These are phyloP conservation scores for Motacilla alba DNA, from an alignment of 2,113 vertebrate species.

Conservation along the genomic window DNA sequence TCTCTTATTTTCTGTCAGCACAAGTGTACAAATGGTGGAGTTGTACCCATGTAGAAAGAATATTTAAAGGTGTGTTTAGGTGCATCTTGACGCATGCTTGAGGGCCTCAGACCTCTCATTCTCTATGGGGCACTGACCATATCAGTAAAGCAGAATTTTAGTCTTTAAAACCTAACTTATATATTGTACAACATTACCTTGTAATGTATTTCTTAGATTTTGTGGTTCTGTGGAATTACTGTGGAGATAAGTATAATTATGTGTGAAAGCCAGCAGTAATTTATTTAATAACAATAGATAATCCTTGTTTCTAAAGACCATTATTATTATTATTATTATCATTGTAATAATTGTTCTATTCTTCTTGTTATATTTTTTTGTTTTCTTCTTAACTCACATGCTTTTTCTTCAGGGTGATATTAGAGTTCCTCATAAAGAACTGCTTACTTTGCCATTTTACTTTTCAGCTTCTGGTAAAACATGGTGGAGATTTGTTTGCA, in stretches of 20 bases:
- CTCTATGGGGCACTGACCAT: not conserved
- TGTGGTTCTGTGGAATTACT: not conserved
- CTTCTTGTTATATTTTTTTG: not conserved
- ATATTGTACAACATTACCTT: not conserved
- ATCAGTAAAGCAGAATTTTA: not conserved
- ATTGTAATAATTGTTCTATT: not conserved
- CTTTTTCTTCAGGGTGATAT: not conserved
- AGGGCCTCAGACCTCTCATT: not conserved
- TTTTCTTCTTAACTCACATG: not conserved
- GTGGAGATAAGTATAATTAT: not conserved
- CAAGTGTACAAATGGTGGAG: not conserved
- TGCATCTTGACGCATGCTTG: not conserved
- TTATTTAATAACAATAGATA: not conserved
- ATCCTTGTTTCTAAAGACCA: not conserved
- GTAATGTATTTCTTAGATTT: not conserved
- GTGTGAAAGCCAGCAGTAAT: not conserved
- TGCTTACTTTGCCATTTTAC: constrained; percentile 3
- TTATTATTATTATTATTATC: not conserved
- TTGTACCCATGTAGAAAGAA: not conserved
- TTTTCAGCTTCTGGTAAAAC: constrained; percentile 86
- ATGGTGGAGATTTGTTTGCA: constrained; percentile 91
- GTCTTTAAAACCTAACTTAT: not conserved
- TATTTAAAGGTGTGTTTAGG: not conserved
- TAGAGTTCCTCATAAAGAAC: not conserved
- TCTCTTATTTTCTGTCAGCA: not conserved